A percentile compares a stretch with the other conserved stretches of the same genome.
These are phyloP conservation scores for Monoplex corrugatus DNA, from an alignment of 2,888 invertebrate genomes.

Conservation along the genomic window DNA sequence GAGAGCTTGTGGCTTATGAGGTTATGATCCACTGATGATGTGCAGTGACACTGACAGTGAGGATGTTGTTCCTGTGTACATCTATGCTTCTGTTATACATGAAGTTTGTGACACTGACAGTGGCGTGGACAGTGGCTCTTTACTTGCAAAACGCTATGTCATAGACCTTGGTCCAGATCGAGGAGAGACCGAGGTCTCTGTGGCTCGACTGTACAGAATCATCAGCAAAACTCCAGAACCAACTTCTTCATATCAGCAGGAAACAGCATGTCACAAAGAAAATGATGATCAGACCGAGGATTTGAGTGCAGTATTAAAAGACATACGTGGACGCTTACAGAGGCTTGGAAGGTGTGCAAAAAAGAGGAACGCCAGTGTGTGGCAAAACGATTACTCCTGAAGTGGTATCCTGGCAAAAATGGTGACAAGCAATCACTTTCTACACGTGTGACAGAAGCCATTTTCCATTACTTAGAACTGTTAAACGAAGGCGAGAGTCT, in stretches of 20 bases:
- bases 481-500: conserved; percentile 56
- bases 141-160: conserved; percentile 42
- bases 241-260: neutral
- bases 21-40: conserved; percentile 57
- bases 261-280: neutral
- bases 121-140: neutral
- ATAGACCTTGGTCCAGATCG: conserved; percentile 52
- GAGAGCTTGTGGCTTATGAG: conserved; percentile 60
- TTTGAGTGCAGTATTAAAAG: conserved; percentile 50
- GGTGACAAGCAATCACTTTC: conserved; percentile 54
- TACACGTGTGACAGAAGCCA: conserved; percentile 61
- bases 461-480: conserved; percentile 55
- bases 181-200: conserved; percentile 37
- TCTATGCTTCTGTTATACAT: conserved; percentile 53
- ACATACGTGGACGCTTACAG: conserved; percentile 57
- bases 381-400: conserved; percentile 60
- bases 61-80: conserved; percentile 38
- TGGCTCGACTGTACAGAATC: conserved; percentile 55
- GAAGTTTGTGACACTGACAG: neutral
- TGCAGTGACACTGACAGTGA: conserved; percentile 32
- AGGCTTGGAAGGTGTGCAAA: conserved; percentile 56
- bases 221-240: conserved; percentile 9
- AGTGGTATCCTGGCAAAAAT: conserved; percentile 69
- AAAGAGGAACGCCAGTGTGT: conserved; percentile 55
- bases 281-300: conserved; percentile 11